These are phyloP conservation scores for Scaptomyza hsui DNA, from an alignment of 1,140 invertebrate species.

Conservation along the genomic window DNA sequence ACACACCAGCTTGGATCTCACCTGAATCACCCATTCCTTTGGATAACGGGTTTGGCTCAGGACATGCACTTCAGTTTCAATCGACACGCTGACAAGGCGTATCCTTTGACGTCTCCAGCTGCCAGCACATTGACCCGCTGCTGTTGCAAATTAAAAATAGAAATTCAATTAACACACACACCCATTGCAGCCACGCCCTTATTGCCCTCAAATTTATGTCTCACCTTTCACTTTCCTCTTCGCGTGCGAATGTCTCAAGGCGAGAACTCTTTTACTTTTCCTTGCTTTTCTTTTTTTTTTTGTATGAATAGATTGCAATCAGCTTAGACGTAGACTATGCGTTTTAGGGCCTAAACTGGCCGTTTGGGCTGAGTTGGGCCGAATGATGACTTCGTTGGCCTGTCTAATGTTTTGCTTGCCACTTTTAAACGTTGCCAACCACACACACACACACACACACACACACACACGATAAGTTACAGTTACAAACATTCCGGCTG, in stretches of 20 bases:
- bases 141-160: conserved; percentile 62
- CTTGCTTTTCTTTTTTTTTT: conserved; percentile 15
- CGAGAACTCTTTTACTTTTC: conserved; percentile 2
- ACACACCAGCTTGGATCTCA: conserved; percentile 27
- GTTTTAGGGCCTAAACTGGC: conserved; percentile 48
- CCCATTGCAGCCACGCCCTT: conserved; percentile 14
- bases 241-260: conserved; percentile 64
- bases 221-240: conserved; percentile 68
- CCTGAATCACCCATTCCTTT: conserved; percentile 66
- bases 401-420: conserved; percentile 49
- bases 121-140: conserved; percentile 50
- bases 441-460: conserved; percentile 24
- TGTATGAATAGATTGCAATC: conserved; percentile 66
- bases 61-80: conserved; percentile 23
- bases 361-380: conserved; percentile 48
- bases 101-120: conserved; percentile 37
- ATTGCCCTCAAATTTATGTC: conserved; percentile 13
- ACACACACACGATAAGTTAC: neutral
- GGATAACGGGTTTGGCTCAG: conserved; percentile 31
- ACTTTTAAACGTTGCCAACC: conserved; percentile 53
- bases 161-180: conserved; percentile 71
- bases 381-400: conserved; percentile 40
- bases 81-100: conserved; percentile 26
- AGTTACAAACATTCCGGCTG: conserved; percentile 4
- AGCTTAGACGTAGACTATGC: conserved; percentile 42